These are phyloP conservation scores for Smutsia temminckii DNA, from an alignment of 2,797 vertebrate species.

Conservation along the genomic window DNA sequence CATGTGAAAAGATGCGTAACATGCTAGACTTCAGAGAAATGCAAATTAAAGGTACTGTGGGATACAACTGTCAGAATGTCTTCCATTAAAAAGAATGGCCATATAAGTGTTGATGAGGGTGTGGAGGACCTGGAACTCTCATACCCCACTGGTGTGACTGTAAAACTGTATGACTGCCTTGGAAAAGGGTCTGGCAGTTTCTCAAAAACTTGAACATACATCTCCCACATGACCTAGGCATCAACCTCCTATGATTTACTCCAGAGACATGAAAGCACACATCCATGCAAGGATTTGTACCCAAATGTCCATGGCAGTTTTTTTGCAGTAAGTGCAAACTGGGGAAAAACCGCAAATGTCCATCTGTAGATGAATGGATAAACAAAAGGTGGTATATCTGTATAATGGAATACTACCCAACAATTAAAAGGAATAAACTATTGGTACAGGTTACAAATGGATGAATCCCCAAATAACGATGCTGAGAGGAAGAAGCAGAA, in stretches of 20 bases:
- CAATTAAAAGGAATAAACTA: background rate
- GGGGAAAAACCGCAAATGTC: no score
- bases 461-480: accelerated
- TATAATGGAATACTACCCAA: accelerated
- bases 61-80: background rate
- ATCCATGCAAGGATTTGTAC: accelerated
- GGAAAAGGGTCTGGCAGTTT: no score
- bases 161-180: accelerated
- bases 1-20: background rate
- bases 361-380: no score
- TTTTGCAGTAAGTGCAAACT: background rate
- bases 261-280: background rate
- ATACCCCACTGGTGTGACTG: accelerated
- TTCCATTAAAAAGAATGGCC: accelerated
- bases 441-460: accelerated
- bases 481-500: background rate
- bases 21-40: background rate
- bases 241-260: background rate
- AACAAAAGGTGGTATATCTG: background rate
- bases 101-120: accelerated
- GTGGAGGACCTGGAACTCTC: accelerated
- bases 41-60: no score
- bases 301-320: background rate
- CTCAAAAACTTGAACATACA: accelerated
- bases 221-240: accelerated